A percentile compares a stretch with the other conserved stretches of the same genome.
phyloP scores from a whole-genome alignment of 2,113 vertebrate species.

The Athene noctua region DNA sequence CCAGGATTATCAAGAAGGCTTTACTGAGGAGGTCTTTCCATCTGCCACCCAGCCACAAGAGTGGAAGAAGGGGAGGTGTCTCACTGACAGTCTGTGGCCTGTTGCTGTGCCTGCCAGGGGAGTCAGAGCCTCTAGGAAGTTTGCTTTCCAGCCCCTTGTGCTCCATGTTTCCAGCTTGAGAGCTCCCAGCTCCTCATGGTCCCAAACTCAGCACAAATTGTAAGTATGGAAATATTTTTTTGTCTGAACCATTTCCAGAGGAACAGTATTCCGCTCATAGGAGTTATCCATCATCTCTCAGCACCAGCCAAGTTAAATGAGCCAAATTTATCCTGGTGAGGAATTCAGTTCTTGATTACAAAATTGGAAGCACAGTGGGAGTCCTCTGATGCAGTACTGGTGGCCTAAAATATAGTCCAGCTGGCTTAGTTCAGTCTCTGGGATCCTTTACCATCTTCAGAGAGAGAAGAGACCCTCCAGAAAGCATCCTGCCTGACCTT shows the following conservation, averaged over 20 bases:
- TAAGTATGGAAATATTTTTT: neutral
- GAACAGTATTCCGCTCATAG: neutral
- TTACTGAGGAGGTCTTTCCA: neutral
- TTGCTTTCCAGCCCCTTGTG: neutral
- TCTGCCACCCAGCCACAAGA: neutral
- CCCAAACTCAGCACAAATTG: neutral
- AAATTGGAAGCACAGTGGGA: neutral
- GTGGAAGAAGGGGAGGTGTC: neutral
- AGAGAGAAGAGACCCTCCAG: neutral
- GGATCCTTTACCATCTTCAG: neutral
- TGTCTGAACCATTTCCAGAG: neutral
- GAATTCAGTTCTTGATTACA: neutral
- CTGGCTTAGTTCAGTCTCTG: neutral
- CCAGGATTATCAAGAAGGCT: neutral
- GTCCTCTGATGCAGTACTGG: neutral
- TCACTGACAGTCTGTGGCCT: neutral
- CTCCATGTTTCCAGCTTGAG: neutral
- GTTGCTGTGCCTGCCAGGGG: neutral
- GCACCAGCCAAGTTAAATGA: neutral
- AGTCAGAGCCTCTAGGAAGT: neutral
- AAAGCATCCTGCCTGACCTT: neutral
- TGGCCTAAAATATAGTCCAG: neutral
- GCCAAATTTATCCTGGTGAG: neutral
- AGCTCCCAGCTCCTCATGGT: neutral
- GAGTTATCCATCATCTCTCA: neutral